Evolutionary conservation across 2,888 invertebrate genomes (phyloP).

Genomic region (Rosalia funebris): DNA sequence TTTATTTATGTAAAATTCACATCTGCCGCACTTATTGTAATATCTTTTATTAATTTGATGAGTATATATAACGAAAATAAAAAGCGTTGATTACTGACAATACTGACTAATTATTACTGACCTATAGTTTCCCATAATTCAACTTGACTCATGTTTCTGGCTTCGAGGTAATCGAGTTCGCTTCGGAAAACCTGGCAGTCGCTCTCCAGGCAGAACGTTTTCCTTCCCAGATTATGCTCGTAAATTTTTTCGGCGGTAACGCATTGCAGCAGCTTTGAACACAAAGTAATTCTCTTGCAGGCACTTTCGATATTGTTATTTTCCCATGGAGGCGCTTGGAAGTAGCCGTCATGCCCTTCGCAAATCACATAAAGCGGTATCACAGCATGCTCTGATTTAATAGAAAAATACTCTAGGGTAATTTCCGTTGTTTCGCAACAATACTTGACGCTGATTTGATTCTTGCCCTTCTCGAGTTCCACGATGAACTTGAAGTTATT

Average conservation of each 20-base stretch:
- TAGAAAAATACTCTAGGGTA: slow-evolving; percentile 69
- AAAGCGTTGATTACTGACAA: too few relatives aligned
- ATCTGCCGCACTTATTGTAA: too few relatives aligned
- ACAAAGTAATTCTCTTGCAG: slow-evolving; percentile 78
- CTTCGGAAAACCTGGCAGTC: slow-evolving; percentile 81
- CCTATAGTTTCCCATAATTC: slow-evolving; percentile 77
- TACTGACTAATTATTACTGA: too few relatives aligned
- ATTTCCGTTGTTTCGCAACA: slow-evolving; percentile 65
- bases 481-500: slow-evolving; percentile 77
- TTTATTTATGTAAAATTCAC: too few relatives aligned
- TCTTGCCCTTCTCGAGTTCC: slow-evolving; percentile 72
- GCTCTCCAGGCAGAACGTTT: slow-evolving; percentile 84
- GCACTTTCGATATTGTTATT: slow-evolving; percentile 75
- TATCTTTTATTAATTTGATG: too few relatives aligned
- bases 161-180: slow-evolving; percentile 75
- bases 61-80: too few relatives aligned
- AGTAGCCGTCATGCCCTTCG: slow-evolving; percentile 80
- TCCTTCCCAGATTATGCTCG: slow-evolving; percentile 79
- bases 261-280: slow-evolving; percentile 84
- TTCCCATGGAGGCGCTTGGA: slow-evolving; percentile 70
- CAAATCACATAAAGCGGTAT: slow-evolving; percentile 87
- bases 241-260: slow-evolving; percentile 87
- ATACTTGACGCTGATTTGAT: slow-evolving; percentile 71
- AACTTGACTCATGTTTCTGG: slow-evolving; percentile 77
- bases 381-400: slow-evolving; percentile 71